Evolutionary conservation across 2,797 vertebrate genomes (phyloP), one percentile per base, ranked within the genome.

Genomic region (Acipenser ruthenus): DNA sequence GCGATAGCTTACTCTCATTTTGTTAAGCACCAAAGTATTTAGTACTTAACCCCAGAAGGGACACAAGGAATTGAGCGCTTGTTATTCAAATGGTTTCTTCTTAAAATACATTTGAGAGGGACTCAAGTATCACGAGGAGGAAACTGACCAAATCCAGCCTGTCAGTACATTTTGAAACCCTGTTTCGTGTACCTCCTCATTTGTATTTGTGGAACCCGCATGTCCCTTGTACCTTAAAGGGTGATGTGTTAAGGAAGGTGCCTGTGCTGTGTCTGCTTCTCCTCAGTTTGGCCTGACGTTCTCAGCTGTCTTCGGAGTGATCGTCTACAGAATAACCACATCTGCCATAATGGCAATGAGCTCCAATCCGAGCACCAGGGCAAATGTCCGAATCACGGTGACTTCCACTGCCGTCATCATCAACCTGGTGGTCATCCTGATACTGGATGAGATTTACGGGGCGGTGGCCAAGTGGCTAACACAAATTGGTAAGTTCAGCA

Each of bases 371-470:
- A 87, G 89, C 65, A 90, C 90, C 60, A 93, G 91, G 75, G 88
- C 91, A 70, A 96, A 94, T 0, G 91, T 93, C 51, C 92, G 95
- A 53, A 91, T 93, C 77, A 98, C 93, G 0, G 96, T 99, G 74
- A 95, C 94, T 0, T 94, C 97, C 10, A 98, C 96, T 0, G 94
- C 94, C 0, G 96, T 99, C 81, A 84, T 99, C 87, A 93, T 99
- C 73, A 98, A 99, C 87, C 92, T 99, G 11, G 78, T 99, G 66
- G 91, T 97, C 49, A 95, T 99, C 68, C 89, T 99, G 70, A 91
- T 99, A 76, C 78, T 99, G 70, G 96, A 99, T 37, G 96, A 99
- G 82, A 96, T 99, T 71, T 99, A 99, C 0, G 96, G 95, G 4
- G 89, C 87, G 0, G 94, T 98, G 60, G 96, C 97, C 63, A 92